A percentile compares a stretch with the other conserved stretches of the same genome.
phyloP scores from a whole-genome alignment of 1,140 invertebrate genomes.

The Musca vetustissima region DNA sequence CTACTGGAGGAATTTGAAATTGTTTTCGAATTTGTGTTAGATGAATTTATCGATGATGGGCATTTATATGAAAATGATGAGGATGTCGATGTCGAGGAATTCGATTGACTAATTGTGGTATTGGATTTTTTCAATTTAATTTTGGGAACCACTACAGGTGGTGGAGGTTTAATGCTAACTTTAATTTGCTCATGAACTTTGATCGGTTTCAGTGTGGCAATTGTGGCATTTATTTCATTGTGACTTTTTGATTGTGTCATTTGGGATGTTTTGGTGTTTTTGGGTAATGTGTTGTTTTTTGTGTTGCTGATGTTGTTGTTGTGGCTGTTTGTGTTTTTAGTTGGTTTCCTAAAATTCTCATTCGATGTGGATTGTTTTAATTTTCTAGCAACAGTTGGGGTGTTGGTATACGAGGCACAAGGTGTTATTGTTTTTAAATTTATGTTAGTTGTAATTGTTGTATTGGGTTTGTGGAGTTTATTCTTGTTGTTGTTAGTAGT shows the following conservation, averaged over 20 bases:
- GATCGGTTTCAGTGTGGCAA: background rate
- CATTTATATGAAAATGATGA: conserved; percentile 3
- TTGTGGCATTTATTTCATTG: conserved; percentile 7
- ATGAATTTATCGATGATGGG: background rate
- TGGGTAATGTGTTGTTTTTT: conserved; percentile 3
- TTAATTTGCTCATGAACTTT: conserved; percentile 2
- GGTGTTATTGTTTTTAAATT: conserved; percentile 19
- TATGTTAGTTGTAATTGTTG: conserved; percentile 6
- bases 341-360: no score
- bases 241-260: background rate
- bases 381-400: no score
- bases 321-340: conserved; percentile 26
- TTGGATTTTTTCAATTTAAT: conserved; percentile 1
- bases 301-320: conserved; percentile 3
- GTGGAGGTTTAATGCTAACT: background rate
- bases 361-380: no score
- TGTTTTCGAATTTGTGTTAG: no score
- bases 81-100: background rate
- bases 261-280: conserved; percentile 16
- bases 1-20: no score
- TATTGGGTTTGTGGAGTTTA: no score
- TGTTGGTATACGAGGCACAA: conserved; percentile 6
- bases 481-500: background rate
- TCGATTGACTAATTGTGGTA: background rate
- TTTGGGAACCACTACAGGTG: background rate